Evolutionary conservation across 2,888 invertebrate species (phyloP), one percentile per base, ranked within the genome.

Genomic region (Aquatica leii): DNA sequence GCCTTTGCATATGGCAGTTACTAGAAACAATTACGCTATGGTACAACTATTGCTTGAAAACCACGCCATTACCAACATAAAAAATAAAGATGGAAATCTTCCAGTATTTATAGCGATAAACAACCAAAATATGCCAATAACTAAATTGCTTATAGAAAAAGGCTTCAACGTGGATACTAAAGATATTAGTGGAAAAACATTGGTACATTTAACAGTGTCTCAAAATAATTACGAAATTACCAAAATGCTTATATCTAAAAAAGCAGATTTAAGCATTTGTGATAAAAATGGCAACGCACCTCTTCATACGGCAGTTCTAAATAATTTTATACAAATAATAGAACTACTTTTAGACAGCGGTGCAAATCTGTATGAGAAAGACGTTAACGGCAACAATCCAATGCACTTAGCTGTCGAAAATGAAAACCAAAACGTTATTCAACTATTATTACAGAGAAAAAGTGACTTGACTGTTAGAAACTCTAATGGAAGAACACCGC

Each of bases 1-100:
- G 1, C 37, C 37, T 15, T 15, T 52, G 14, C 52, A 52, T 52
- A 15, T 52, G 20, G 52, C 35, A 5, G 21, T 24, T 12, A n/a
- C 1, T 11, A 14, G 5, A n/a, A 50, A 24, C 50, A 15, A 50
- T 34, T 8, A 3, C 5, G 31, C 31, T 2, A 4, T 50, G 8
- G 8, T 24, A 1, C 9, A 34, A 15, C 31, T 50, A 9, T 14
- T 50, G 9, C 2, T 50, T 1, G 11, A 12, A 14, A 24, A 34
- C 12, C n/a, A 24, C 5, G 49, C 14, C 2, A 43, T n/a, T 37
- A n/a, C 12, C 12, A 8, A 15, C 15, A 41, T 41, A 14, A 41
- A 41, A 15, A 41, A 41, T 14, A 41, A 41, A 2, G 41, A 15
- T 15, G 37, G 37, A n/a, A n/a, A 11, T 15, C 15, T 14, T 15